A percentile compares a stretch with the other conserved stretches of the same genome.
Conservation (phyloP, 1,140 invertebrate species). For the Eupristina koningsbergeri region DNA sequence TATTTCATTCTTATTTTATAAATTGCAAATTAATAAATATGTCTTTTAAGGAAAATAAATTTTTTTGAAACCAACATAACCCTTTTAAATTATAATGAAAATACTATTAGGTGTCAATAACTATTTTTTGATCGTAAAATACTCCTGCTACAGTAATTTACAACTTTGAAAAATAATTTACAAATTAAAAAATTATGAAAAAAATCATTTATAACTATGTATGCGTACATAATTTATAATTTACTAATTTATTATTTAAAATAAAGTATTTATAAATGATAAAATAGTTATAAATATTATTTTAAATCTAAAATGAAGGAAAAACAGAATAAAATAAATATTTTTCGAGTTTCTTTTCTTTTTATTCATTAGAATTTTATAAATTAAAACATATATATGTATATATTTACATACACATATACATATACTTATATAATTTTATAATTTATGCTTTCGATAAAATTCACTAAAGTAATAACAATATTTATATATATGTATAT, state of each 20-base stretch:
- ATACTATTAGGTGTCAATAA: background rate
- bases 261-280: background rate
- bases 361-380: conserved; percentile 46
- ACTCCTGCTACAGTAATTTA: background rate
- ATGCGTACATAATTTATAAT: too few relatives aligned
- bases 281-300: background rate
- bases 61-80: conserved; percentile 38
- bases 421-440: conserved; percentile 45
- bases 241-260: background rate
- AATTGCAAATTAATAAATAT: background rate
- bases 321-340: background rate
- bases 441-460: conserved; percentile 38
- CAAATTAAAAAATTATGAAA: too few relatives aligned
- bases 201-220: too few relatives aligned
- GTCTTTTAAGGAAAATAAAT: conserved; percentile 19
- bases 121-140: background rate
- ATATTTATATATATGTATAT: conserved; percentile 39
- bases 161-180: background rate
- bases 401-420: conserved; percentile 42
- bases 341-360: background rate
- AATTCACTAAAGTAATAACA: conserved; percentile 46
- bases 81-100: conserved; percentile 20
- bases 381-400: conserved; percentile 43
- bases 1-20: conserved; percentile 8
- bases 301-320: background rate